phyloP scores from a whole-genome alignment of 2,888 invertebrate genomes.

The Perdita meconis region DNA sequence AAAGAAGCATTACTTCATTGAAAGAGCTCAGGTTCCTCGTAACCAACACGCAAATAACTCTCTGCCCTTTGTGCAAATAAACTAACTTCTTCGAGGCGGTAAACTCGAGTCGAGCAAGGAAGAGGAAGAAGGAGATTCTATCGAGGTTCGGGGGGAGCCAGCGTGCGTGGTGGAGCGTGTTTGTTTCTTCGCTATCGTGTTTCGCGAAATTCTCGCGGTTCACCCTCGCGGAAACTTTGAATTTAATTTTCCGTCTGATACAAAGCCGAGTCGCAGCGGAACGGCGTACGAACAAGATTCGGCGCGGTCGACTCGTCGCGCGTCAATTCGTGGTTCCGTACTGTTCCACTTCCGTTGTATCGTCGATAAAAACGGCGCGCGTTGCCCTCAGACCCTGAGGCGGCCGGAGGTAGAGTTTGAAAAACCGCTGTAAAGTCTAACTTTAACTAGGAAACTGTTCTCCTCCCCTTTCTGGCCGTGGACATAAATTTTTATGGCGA shows the following conservation, averaged over 20 bases:
- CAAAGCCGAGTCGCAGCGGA: constrained; percentile 24
- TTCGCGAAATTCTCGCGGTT: constrained; percentile 58
- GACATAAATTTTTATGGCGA: constrained; percentile 50
- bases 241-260: constrained; percentile 56
- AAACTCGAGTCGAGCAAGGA: constrained; percentile 28
- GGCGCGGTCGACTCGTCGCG: constrained; percentile 18
- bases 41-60: constrained; percentile 5
- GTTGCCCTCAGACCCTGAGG: constrained; percentile 8
- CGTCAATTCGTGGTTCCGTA: constrained; percentile 15
- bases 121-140: constrained; percentile 44
- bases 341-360: not conserved
- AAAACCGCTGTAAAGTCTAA: constrained; percentile 27
- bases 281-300: constrained; percentile 10
- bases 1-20: not conserved
- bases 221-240: constrained; percentile 42
- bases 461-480: not conserved
- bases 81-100: constrained; percentile 32
- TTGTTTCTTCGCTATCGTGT: constrained; percentile 67
- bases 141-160: constrained; percentile 32
- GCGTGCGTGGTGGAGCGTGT: constrained; percentile 28
- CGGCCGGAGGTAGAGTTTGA: not conserved
- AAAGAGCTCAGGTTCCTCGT: constrained; percentile 7
- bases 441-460: constrained; percentile 32
- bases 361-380: constrained; percentile 39
- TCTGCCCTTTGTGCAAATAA: constrained; percentile 23